phyloP scores from a whole-genome alignment of 2,797 vertebrate genomes.

The Loriculus beryllinus region DNA sequence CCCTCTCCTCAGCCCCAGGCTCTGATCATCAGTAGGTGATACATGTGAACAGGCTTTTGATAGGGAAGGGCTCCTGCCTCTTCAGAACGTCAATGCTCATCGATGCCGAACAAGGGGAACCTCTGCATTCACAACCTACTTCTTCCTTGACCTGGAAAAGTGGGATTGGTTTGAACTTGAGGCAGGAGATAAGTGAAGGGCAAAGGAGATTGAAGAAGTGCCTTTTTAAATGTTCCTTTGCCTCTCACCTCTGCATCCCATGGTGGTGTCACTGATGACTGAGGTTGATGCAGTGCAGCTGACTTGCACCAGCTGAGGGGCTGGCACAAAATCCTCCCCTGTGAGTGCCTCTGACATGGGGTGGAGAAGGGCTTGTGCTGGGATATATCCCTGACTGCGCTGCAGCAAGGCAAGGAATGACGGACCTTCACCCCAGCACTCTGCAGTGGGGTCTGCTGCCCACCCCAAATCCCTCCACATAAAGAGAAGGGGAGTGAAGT shows the following conservation, averaged over 20 bases:
- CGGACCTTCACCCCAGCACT: not conserved
- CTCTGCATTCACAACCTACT: not conserved
- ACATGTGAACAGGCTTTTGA: accelerated
- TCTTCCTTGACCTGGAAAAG: not conserved
- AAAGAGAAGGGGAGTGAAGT: not conserved
- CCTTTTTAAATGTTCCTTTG: not conserved
- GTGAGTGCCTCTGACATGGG: not conserved
- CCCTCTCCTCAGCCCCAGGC: not conserved
- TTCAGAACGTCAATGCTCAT: accelerated
- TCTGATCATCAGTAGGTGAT: not conserved
- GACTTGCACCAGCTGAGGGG: constrained; percentile 19
- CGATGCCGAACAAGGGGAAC: not conserved
- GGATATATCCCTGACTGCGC: not conserved
- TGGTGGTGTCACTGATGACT: not conserved
- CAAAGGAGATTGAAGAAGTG: not conserved
- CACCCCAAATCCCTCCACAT: not conserved
- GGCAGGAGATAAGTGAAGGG: not conserved
- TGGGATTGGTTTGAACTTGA: not conserved
- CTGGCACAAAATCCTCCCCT: not conserved
- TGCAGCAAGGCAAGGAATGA: not conserved
- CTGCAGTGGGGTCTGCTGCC: accelerated
- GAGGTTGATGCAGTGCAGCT: not conserved
- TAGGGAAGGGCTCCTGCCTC: not conserved
- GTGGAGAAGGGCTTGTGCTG: not conserved
- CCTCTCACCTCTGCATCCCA: accelerated